A percentile compares a stretch with the other conserved stretches of the same genome.
Evolutionary conservation across 2,113 vertebrate species (phyloP).

Genomic region (Barnardius zonarius): DNA sequence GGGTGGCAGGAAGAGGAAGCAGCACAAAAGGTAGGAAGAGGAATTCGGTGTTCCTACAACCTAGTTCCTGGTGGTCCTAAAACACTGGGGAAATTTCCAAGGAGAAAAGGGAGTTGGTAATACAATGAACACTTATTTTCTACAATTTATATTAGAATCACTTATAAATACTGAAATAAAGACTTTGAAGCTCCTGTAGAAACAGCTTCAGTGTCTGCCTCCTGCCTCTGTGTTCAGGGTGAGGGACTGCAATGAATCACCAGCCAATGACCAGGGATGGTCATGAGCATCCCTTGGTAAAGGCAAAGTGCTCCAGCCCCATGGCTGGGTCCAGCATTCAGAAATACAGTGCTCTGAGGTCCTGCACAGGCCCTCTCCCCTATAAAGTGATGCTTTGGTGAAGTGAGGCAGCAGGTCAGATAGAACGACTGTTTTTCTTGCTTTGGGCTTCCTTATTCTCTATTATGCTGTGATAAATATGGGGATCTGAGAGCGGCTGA

Average conservation of each 20-base stretch:
- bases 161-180: neutral
- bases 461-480: fast-evolving
- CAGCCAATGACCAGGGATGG: neutral
- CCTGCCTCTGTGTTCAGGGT: fast-evolving
- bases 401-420: neutral
- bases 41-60: neutral
- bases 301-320: neutral
- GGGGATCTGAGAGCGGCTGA: neutral
- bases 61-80: neutral
- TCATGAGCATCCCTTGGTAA: neutral
- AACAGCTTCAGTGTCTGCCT: neutral
- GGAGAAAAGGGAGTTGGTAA: neutral
- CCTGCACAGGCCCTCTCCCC: fast-evolving
- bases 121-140: neutral
- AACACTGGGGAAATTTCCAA: neutral
- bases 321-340: neutral
- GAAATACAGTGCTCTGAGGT: neutral
- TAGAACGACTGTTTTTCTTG: neutral
- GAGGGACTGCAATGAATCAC: neutral
- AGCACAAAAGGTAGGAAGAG: neutral
- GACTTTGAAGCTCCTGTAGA: neutral
- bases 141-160: neutral
- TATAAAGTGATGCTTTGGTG: neutral
- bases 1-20: neutral
- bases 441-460: neutral